Evolutionary conservation across 2,113 vertebrate genomes (phyloP).

Genomic region (Sphyrna mokarran): DNA sequence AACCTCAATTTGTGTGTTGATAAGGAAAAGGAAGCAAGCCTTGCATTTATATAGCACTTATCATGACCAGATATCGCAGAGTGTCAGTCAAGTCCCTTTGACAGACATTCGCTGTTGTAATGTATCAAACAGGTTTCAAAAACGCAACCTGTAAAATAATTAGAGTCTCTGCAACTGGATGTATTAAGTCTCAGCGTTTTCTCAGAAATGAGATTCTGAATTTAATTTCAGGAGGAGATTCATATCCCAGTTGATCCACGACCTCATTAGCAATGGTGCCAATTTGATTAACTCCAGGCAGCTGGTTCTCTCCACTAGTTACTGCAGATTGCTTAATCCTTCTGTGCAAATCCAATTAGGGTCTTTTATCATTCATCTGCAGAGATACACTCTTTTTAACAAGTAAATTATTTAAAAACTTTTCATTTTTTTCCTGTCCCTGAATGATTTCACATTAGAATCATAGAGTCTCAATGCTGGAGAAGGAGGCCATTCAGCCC

Average conservation of each 20-base stretch:
- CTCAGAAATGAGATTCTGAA: background rate
- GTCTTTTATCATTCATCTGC: background rate
- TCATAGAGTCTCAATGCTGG: no score
- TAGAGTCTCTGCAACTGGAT: background rate
- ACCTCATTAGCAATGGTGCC: background rate
- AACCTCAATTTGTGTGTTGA: background rate
- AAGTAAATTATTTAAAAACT: background rate
- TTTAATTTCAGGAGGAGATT: background rate
- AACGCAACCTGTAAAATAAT: background rate
- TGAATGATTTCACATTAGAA: background rate
- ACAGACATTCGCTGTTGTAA: no score
- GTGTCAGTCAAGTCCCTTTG: background rate
- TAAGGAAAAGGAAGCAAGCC: no score
- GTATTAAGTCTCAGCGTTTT: background rate
- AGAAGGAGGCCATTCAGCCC: no score
- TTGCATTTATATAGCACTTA: no score
- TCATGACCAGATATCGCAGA: background rate
- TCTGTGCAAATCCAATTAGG: background rate
- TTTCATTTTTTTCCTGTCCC: background rate
- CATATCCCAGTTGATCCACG: background rate
- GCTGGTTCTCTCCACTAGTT: slow-evolving; percentile 21
- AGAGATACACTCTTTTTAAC: background rate
- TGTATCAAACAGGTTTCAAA: no score
- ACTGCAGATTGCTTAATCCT: background rate
- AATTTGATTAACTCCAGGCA: slow-evolving; percentile 17